These are phyloP conservation scores for Choristoneura fumiferana DNA, from an alignment of 1,140 invertebrate genomes.

Conservation along the genomic window DNA sequence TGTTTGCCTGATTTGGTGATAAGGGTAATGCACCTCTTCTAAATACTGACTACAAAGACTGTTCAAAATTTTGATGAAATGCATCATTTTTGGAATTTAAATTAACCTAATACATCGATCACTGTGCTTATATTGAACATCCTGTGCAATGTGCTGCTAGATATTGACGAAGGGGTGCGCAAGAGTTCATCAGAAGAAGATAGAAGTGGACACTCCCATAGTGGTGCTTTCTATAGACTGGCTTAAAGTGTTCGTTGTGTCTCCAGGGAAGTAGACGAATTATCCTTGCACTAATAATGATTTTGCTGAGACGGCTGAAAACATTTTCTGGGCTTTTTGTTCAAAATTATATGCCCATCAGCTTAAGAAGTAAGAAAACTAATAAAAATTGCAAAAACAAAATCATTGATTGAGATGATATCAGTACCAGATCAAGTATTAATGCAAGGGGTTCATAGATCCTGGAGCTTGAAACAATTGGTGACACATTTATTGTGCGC, in stretches of 20 bases:
- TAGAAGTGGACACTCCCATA: constrained; percentile 44
- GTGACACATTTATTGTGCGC: constrained; percentile 37
- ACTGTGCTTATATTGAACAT: constrained; percentile 48
- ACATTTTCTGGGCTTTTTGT: neutral
- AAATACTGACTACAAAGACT: neutral
- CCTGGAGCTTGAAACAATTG: neutral
- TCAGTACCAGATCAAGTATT: neutral
- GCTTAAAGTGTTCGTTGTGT: constrained; percentile 21
- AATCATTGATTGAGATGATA: too few relatives aligned
- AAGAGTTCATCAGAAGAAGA: constrained; percentile 41
- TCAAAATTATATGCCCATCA: too few relatives aligned
- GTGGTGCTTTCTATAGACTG: constrained; percentile 45
- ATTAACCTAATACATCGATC: constrained; percentile 43
- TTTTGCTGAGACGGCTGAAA: neutral
- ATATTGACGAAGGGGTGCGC: constrained; percentile 50
- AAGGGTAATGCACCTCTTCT: neutral
- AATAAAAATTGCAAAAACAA: too few relatives aligned
- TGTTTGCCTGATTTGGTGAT: neutral
- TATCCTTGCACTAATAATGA: constrained; percentile 10
- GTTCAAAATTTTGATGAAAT: constrained; percentile 22
- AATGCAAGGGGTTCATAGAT: neutral
- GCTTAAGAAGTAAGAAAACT: too few relatives aligned
- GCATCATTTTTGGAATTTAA: constrained; percentile 47
- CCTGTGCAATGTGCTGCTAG: constrained; percentile 57
- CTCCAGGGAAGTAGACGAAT: neutral